These are phyloP conservation scores for Sisyra nigra DNA, from an alignment of 2,888 invertebrate species.

Conservation along the genomic window DNA sequence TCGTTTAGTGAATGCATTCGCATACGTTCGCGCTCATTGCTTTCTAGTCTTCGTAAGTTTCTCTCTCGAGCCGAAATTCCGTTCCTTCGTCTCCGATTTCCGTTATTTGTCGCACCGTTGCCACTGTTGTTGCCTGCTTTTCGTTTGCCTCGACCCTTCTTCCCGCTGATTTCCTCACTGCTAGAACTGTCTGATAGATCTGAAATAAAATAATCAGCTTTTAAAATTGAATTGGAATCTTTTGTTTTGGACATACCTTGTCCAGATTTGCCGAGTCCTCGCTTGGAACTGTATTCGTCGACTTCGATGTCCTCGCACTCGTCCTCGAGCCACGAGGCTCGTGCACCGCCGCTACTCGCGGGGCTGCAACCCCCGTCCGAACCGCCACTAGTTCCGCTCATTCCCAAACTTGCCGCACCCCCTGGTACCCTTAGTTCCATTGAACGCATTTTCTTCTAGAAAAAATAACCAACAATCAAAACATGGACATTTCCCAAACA, in stretches of 20 bases:
- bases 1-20: constrained; percentile 68
- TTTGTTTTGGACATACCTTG: constrained; percentile 6
- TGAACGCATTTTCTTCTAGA: constrained; percentile 5
- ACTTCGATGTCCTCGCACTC: constrained; percentile 29
- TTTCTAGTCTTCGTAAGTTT: constrained; percentile 55
- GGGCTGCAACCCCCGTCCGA: constrained; percentile 8
- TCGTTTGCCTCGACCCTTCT: constrained; percentile 11
- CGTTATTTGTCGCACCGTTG: constrained; percentile 18
- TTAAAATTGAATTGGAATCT: too few species aligned
- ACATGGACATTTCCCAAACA: too few species aligned
- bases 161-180: constrained; percentile 9
- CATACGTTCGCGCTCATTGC: constrained; percentile 63
- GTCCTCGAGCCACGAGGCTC: constrained; percentile 25
- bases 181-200: constrained; percentile 9
- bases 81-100: constrained; percentile 34
- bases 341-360: constrained; percentile 8
- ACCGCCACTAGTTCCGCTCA: constrained; percentile 6
- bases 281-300: constrained; percentile 18
- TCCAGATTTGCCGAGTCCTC: constrained; percentile 6
- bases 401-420: constrained; percentile 4
- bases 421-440: constrained; percentile 8
- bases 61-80: constrained; percentile 49
- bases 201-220: background rate
- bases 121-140: constrained; percentile 28
- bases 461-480: too few species aligned